Percentiles rank a stretch among this genome's conserved stretches.
phyloP scores from a whole-genome alignment of 2,888 invertebrate species.

The Marasmarcha lunaedactyla region DNA sequence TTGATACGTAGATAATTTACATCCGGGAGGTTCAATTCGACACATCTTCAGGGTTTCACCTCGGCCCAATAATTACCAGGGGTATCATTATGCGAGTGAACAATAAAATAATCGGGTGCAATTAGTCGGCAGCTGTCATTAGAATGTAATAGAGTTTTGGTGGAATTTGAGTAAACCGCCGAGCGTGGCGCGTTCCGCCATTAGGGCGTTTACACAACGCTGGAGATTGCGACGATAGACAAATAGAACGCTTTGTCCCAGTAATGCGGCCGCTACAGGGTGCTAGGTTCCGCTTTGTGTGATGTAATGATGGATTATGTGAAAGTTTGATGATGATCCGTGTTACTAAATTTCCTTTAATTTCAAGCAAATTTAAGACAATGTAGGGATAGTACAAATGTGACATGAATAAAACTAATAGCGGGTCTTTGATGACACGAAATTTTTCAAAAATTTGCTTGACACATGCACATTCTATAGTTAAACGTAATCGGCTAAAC shows the following conservation, averaged over 20 bases:
- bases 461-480: too few species aligned
- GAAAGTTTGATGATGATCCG: too few species aligned
- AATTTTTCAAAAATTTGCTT: too few species aligned
- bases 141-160: constrained; percentile 68
- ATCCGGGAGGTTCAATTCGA: constrained; percentile 57
- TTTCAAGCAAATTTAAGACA: too few species aligned
- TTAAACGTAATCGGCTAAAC: too few species aligned
- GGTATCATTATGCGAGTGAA: constrained; percentile 58
- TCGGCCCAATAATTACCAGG: constrained; percentile 60
- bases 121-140: constrained; percentile 67
- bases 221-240: constrained; percentile 68
- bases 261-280: constrained; percentile 54
- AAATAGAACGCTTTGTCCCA: constrained; percentile 62
- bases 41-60: constrained; percentile 67
- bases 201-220: constrained; percentile 69
- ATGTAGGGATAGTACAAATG: too few species aligned
- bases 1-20: constrained; percentile 33
- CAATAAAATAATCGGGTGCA: constrained; percentile 63
- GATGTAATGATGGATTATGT: too few species aligned
- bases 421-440: too few species aligned
- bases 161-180: constrained; percentile 70
- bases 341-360: too few species aligned
- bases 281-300: constrained; percentile 22
- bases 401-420: too few species aligned
- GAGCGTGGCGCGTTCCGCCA: constrained; percentile 69